Evolutionary conservation across 2,797 vertebrate species (phyloP), one percentile per base, ranked within the genome.

Genomic region (Chaetodon trifasciatus): DNA sequence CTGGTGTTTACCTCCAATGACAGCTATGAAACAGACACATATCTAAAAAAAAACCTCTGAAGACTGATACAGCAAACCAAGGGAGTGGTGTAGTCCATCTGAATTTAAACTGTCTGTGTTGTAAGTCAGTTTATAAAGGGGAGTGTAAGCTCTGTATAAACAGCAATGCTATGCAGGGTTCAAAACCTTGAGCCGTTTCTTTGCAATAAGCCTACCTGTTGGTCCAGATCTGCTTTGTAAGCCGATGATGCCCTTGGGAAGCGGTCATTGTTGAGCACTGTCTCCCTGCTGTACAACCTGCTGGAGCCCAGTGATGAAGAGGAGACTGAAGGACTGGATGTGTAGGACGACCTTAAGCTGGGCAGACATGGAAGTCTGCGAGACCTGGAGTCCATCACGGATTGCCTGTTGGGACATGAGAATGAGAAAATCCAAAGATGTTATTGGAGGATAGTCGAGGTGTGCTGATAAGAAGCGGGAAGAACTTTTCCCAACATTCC

Each of bases 311-410:
- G 89, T 0, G 93, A 91, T 6, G 95, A 93, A 15, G 91, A 89
- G 35, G 94, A 91, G 19, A 88, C 81, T 0, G 93, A 23, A 1
- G 94, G 81, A 28, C 88, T 75, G 2, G 93, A 86, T 3, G 86
- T 88, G 90, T 96, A 95, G 87, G 94, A 71, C 35, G 95, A 87
- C 56, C 91, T 85, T 46, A 97, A 91, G 86, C 93, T 90, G 53
- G 97, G 96, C 90, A 97, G 90, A 89, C 96, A 96, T 35, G 97
- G 97, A 94, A 98, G 96, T 87, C 98, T 96, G 86, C 96, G 96
- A 85, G 97, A 96, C 90, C 97, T 97, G 78, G 98, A 98, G 91
- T 99, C 98, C 98, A 99, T 99, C 92, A 84, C 92, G 86, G 88
- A 86, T 79, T 64, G 85, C 84, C 93, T 96, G 88, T 78, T 79